Evolutionary conservation across 1,140 invertebrate genomes (phyloP), one percentile per base, ranked within the genome.

Genomic region (Aphidius ervi): DNA sequence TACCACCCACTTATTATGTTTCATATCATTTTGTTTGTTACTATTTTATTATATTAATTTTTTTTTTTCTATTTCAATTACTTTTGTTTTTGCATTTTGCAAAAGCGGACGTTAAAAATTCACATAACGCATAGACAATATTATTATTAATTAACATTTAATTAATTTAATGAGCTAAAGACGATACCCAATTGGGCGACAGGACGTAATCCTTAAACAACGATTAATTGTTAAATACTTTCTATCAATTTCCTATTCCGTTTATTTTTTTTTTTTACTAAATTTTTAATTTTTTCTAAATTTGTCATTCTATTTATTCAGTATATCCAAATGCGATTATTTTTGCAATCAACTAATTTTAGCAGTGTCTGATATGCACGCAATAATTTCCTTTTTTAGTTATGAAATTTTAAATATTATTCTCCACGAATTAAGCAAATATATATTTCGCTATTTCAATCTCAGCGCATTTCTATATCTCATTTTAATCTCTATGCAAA

Each of bases 51-150:
- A 16, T 54, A 43, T 43, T 10, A 3, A 7, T 43, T 43, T 43
- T 43, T 43, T 43, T 4, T 10, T 10, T 8, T 43, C 9, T 10
- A 43, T 43, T 54, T 54, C 16, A 10, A 54, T 54, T 39, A 41
- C 41, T 42, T 54, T 52, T 54, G 39, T 52, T 23, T 41, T 41
- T 54, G 52, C 52, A 54, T 31, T 31, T 3, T 31, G 23, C 23
- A 31, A 31, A 54, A 54, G 52, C 52, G 52, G 52, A 54, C 52
- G 52, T 54, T 54, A 40, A 54, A 42, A 54, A 54, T 54, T 54
- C 23, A 54, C 39, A 37, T 52, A 31, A 50, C 37, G 52, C 52
- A 40, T 41, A 54, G 52, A 54, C 39, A n/a, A n/a, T 54, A 54
- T 54, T 37, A 41, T 16, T 16, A 48, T 50, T 42, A 10, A 9